phyloP scores from a whole-genome alignment of 1,140 invertebrate genomes.

The Aphelenchoides fujianensis region DNA sequence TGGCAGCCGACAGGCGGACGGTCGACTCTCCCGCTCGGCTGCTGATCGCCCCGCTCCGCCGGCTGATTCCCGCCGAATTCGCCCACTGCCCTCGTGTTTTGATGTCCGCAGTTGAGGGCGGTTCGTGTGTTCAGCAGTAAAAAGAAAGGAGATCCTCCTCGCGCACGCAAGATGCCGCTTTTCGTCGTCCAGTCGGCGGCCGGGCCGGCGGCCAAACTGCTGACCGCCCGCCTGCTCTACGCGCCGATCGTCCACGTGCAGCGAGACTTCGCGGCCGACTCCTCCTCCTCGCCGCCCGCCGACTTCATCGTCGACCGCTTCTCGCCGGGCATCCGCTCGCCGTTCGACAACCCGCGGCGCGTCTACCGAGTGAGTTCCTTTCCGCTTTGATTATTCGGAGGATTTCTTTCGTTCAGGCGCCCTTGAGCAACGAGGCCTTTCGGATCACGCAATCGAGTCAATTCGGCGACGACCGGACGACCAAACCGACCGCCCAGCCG shows the following conservation, averaged over 20 bases:
- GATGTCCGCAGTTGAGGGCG: too few species aligned
- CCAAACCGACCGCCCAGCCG: not conserved
- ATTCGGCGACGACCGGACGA: constrained; percentile 20
- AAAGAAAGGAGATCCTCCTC: too few species aligned
- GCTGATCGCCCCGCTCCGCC: too few species aligned
- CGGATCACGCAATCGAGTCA: not conserved
- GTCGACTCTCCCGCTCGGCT: too few species aligned
- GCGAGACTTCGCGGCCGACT: constrained; percentile 6
- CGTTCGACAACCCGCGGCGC: constrained; percentile 44
- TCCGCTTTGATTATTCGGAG: too few species aligned
- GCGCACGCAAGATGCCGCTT: not conserved
- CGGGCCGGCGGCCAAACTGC: not conserved
- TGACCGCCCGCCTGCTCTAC: not conserved
- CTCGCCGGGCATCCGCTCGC: constrained; percentile 29
- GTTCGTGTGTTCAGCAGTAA: too few species aligned
- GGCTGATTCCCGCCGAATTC: too few species aligned
- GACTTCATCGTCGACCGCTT: constrained; percentile 31
- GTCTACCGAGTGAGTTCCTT: constrained; percentile 21
- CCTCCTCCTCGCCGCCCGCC: constrained; percentile 23
- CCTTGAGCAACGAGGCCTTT: not conserved
- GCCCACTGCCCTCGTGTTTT: too few species aligned
- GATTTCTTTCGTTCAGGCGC: constrained; percentile 6
- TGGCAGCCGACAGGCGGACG: too few species aligned
- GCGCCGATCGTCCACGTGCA: not conserved
- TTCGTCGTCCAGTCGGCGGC: not conserved